Conservation (phyloP, 2,888 invertebrate species). For the Drosophila borborema region DNA sequence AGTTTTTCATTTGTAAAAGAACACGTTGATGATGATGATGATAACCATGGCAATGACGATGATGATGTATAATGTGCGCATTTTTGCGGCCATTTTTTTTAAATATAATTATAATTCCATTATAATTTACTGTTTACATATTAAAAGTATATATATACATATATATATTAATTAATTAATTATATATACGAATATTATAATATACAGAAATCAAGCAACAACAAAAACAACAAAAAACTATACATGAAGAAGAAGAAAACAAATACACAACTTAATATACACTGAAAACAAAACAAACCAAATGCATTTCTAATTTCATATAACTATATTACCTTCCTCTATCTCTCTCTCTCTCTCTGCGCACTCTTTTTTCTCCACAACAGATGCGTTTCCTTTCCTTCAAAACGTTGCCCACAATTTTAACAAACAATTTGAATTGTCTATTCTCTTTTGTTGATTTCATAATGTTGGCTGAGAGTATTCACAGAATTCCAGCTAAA, state of each 20-base stretch:
- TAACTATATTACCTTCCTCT: not conserved
- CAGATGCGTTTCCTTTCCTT: slow-evolving; percentile 15
- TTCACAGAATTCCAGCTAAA: not conserved
- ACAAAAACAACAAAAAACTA: slow-evolving; percentile 53
- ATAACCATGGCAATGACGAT: not conserved
- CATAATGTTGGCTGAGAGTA: slow-evolving; percentile 1
- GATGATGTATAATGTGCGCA: slow-evolving; percentile 46
- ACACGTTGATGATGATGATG: slow-evolving; percentile 27
- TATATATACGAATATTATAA: slow-evolving; percentile 73
- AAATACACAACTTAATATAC: slow-evolving; percentile 80
- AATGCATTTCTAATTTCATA: slow-evolving; percentile 72
- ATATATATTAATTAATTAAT: slow-evolving; percentile 47
- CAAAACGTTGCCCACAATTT: slow-evolving; percentile 2
- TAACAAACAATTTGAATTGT: not conserved
- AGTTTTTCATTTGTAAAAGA: slow-evolving; percentile 47
- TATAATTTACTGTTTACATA: slow-evolving; percentile 71
- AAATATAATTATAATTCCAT: slow-evolving; percentile 64
- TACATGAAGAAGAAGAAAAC: slow-evolving; percentile 67
- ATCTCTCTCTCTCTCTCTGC: slow-evolving; percentile 5
- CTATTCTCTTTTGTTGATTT: not conserved
- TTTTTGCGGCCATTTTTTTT: slow-evolving; percentile 61
- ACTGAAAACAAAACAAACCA: slow-evolving; percentile 72
- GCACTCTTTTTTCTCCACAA: slow-evolving; percentile 10
- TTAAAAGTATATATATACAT: slow-evolving; percentile 48
- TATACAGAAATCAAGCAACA: slow-evolving; percentile 43